Conservation (phyloP, 2,113 vertebrate genomes). For the Sander vitreus region DNA sequence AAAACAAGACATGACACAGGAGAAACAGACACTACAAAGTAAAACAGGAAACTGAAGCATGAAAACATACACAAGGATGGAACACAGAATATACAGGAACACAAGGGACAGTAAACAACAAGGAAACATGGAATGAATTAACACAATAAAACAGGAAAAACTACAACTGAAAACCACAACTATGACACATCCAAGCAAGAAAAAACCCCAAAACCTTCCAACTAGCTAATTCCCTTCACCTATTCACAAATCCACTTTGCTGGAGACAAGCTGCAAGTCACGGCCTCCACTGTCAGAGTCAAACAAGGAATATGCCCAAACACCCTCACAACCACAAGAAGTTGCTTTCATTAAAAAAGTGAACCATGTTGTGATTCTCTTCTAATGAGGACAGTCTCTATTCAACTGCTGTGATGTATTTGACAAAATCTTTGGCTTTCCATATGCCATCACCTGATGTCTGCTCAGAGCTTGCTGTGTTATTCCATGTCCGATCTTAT, state of each 20-base stretch:
- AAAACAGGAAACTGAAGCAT: too few species aligned
- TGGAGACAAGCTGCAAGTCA: not conserved
- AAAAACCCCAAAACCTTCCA: too few species aligned
- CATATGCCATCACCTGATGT: slow-evolving; percentile 26
- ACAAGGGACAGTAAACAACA: too few species aligned
- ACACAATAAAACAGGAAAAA: too few species aligned
- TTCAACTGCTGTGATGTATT: not conserved
- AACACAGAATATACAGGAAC: too few species aligned
- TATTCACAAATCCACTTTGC: not conserved
- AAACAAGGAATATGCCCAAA: not conserved
- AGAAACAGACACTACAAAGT: too few species aligned
- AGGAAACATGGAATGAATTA: too few species aligned
- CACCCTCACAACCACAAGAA: not conserved
- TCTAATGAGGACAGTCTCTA: not conserved
- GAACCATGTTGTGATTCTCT: not conserved
- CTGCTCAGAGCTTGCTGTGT: slow-evolving; percentile 41
- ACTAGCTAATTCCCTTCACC: too few species aligned
- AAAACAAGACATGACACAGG: too few species aligned
- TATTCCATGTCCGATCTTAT: slow-evolving; percentile 69
- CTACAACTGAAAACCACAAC: too few species aligned
- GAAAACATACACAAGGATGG: too few species aligned
- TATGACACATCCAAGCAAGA: too few species aligned
- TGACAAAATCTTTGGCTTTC: slow-evolving; percentile 30
- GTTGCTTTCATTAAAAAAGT: not conserved
- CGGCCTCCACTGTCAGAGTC: not conserved